A percentile compares a stretch with the other conserved stretches of the same genome.
Evolutionary conservation across 2,888 invertebrate species (phyloP).

Genomic region (Andrena bucephala): DNA sequence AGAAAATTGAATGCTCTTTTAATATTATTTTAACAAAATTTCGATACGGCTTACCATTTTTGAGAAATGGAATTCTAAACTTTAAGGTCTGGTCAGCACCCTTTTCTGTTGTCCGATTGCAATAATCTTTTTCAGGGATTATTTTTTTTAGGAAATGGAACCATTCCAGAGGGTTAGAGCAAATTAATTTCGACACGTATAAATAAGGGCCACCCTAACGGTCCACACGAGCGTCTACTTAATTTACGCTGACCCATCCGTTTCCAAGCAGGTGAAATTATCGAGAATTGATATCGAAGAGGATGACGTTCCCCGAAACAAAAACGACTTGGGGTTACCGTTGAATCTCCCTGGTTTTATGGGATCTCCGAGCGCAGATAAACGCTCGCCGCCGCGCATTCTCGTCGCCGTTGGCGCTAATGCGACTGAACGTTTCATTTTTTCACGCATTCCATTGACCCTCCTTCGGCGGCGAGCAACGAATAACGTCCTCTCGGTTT

Average conservation of each 20-base stretch:
- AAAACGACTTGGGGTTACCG: constrained; percentile 49
- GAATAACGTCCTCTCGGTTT: constrained; percentile 8
- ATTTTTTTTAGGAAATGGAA: no score
- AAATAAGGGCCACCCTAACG: no score
- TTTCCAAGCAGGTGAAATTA: constrained; percentile 47
- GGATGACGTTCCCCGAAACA: constrained; percentile 35
- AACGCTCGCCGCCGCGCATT: constrained; percentile 55
- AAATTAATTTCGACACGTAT: no score
- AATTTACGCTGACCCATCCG: constrained; percentile 52
- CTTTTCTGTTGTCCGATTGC: no score
- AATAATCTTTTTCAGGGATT: no score
- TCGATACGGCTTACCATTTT: no score
- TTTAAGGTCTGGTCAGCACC: no score
- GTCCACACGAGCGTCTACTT: neutral
- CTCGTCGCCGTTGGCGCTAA: constrained; percentile 52
- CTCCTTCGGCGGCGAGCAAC: constrained; percentile 5
- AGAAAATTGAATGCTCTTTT: no score
- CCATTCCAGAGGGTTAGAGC: no score
- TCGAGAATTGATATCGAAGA: constrained; percentile 53
- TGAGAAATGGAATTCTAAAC: no score
- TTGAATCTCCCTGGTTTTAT: constrained; percentile 57
- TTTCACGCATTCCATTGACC: constrained; percentile 36
- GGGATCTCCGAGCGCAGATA: constrained; percentile 51
- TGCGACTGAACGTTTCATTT: constrained; percentile 44
- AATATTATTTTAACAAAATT: no score